Evolutionary conservation across 2,888 invertebrate species (phyloP).

Genomic region (Scaeva pyrastri): DNA sequence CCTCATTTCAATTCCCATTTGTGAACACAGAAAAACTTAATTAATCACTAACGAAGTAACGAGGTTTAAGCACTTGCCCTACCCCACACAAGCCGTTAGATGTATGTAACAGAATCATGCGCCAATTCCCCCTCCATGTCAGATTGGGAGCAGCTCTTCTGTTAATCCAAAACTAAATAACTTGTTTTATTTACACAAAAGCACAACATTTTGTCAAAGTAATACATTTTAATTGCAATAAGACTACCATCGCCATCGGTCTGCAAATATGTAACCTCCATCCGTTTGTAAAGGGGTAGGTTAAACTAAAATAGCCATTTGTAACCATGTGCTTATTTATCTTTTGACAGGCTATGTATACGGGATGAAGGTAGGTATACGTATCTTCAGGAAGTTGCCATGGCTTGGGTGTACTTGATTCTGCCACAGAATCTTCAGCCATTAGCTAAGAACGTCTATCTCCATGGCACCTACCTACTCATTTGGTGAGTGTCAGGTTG

Average conservation of each 20-base stretch:
- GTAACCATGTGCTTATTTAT: constrained; percentile 2
- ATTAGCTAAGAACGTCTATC: background rate
- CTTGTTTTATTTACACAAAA: too few species aligned
- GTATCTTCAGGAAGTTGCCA: background rate
- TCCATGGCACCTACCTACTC: background rate
- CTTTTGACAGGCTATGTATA: background rate
- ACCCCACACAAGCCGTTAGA: too few species aligned
- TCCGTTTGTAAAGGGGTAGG: background rate
- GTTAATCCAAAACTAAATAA: too few species aligned
- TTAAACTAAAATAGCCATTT: constrained; percentile 9
- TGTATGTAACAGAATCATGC: too few species aligned
- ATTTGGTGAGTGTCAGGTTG: too few species aligned
- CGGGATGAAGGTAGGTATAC: background rate
- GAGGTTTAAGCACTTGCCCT: too few species aligned
- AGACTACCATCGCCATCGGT: background rate
- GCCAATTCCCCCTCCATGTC: too few species aligned
- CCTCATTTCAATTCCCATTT: too few species aligned
- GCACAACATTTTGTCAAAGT: background rate
- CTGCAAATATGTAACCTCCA: background rate
- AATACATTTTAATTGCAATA: constrained; percentile 24
- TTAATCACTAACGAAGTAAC: too few species aligned
- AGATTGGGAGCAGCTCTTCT: too few species aligned
- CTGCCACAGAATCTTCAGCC: background rate
- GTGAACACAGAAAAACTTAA: too few species aligned
- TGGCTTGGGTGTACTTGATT: background rate